Conservation (phyloP, 2,797 vertebrate species). For the Squalus acanthias region DNA sequence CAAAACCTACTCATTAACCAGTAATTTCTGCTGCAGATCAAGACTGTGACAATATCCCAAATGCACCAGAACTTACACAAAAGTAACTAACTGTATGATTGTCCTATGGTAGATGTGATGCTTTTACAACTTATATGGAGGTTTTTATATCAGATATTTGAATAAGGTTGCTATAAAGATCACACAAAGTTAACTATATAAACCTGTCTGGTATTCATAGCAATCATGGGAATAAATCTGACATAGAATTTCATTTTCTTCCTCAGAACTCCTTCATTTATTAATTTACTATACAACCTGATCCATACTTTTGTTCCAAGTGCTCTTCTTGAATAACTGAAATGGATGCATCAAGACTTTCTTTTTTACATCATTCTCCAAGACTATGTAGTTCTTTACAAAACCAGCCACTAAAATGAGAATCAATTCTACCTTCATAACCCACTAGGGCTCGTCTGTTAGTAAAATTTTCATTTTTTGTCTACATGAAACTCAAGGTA, state of each 20-base stretch:
- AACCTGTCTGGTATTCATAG: background rate
- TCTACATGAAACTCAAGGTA: background rate
- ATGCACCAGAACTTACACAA: background rate
- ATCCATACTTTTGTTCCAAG: conserved; percentile 55
- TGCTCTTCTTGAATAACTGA: conserved; percentile 59
- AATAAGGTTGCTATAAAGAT: background rate
- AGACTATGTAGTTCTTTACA: conserved; percentile 60
- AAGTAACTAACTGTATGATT: conserved; percentile 7
- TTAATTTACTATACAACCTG: conserved; percentile 36
- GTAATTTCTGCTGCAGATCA: background rate
- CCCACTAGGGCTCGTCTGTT: background rate
- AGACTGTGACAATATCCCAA: background rate
- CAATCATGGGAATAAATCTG: background rate
- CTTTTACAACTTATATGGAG: background rate
- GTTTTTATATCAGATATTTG: background rate
- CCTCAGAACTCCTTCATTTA: conserved; percentile 47
- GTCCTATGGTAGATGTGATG: background rate
- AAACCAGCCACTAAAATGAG: conserved; percentile 49
- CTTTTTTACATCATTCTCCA: conserved; percentile 47
- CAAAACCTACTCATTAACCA: background rate
- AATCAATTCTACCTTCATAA: conserved; percentile 35
- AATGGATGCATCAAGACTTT: conserved; percentile 50
- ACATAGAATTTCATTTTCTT: conserved; percentile 53
- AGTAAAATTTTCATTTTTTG: background rate
- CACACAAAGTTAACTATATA: background rate